These are phyloP conservation scores for Cyrtorhinus lividipennis DNA, from an alignment of 1,140 invertebrate species.

Conservation along the genomic window DNA sequence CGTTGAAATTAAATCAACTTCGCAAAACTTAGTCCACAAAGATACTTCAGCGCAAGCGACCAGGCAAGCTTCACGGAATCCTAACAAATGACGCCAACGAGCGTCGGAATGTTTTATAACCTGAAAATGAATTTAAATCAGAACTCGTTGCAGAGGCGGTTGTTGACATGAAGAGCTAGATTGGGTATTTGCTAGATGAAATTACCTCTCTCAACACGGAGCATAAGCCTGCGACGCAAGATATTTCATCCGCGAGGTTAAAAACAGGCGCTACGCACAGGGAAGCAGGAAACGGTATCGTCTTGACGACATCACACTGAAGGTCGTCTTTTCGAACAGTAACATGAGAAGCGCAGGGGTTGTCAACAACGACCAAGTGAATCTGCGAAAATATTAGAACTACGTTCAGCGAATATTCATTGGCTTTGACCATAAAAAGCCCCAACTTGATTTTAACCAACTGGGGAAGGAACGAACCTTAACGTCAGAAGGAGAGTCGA, in stretches of 20 bases:
- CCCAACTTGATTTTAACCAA: no score
- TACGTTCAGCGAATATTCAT: no score
- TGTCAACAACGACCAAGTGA: constrained; percentile 12
- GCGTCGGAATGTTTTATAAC: constrained; percentile 20
- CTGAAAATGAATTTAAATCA: constrained; percentile 15
- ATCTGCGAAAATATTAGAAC: constrained; percentile 8
- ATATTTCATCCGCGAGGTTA: constrained; percentile 34
- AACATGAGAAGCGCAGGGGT: neutral
- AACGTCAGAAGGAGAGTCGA: neutral
- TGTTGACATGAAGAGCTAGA: constrained; percentile 26
- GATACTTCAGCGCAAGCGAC: constrained; percentile 70
- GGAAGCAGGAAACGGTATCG: neutral
- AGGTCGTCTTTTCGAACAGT: neutral
- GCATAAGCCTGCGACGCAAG: constrained; percentile 51
- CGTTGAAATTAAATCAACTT: constrained; percentile 33
- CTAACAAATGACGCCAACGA: constrained; percentile 32
- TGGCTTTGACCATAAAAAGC: no score
- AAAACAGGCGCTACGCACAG: constrained; percentile 35
- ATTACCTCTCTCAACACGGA: constrained; percentile 50
- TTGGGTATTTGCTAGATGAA: no score
- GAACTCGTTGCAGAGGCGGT: neutral
- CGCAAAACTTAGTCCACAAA: constrained; percentile 84
- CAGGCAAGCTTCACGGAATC: constrained; percentile 62
- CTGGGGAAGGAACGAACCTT: no score
- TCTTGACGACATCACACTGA: neutral